Evolutionary conservation across 2,888 invertebrate genomes (phyloP), one percentile per base, ranked within the genome.

Genomic region (Eristalis pertinax): DNA sequence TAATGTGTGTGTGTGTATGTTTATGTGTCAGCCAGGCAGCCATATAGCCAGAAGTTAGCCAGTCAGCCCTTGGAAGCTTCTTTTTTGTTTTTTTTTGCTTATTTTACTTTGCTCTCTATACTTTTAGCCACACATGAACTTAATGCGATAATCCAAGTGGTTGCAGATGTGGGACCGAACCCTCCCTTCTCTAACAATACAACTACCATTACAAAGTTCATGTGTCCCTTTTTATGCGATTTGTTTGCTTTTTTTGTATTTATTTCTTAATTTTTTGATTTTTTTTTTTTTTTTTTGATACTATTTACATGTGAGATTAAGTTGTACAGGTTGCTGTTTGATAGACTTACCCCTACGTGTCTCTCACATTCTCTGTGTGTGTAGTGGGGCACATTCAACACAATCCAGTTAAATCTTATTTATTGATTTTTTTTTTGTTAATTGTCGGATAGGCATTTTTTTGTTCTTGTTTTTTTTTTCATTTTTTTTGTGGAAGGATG

Each of bases 341-440:
- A 65, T 87, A 79, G 79, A 87, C 87, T 87, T 87, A 87, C 87
- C 84, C 87, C 79, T 87, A 84, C 87, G 56, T 70, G 68, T 75
- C 83, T 83, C 67, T 83, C 79, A 19, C 50, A 86, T 86, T 86
- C 85, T 82, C 78, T 64, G 87, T 62, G 79, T 80, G 83, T 80
- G 83, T 68, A n/a, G 72, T 79, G 79, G 60, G 86, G 87, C 79
- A 87, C 84, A 87, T 83, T 87, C 86, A 83, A 87, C 83, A 83
- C 79, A 87, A 79, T 87, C 87, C 84, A 87, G 87, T 89, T 89
- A 84, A 76, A 87, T 77, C 83, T 89, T 88, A 80, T 88, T 89
- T 89, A 84, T 88, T 88, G 82, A 78, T 76, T 85, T 84, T 81
- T 75, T 43, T 70, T 75, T 78, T 60, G 22, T 89, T 75, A 29